These are phyloP conservation scores for Cryptops parisi DNA, from an alignment of 2,888 invertebrate genomes.

Conservation along the genomic window DNA sequence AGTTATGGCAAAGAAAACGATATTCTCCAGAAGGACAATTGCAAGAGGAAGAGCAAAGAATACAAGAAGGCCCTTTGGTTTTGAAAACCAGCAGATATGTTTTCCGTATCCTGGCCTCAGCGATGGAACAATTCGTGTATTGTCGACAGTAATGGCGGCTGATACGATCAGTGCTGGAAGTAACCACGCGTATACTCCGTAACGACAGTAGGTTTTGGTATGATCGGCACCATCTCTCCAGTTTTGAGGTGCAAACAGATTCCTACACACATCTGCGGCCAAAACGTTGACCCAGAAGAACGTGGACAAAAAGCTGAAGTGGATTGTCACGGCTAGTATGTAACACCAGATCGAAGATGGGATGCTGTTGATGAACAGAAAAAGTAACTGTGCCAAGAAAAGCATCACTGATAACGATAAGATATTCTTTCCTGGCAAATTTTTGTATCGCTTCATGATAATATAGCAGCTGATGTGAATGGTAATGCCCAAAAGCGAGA, in stretches of 20 bases:
- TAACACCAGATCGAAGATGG: slow-evolving; percentile 21
- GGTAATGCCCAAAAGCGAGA: slow-evolving; percentile 29
- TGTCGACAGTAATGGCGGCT: slow-evolving; percentile 21
- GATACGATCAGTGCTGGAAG: slow-evolving; percentile 27
- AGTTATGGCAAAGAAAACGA: slow-evolving; percentile 30
- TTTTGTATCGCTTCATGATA: slow-evolving; percentile 27
- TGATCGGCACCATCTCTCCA: neutral
- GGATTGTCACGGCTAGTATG: slow-evolving; percentile 27
- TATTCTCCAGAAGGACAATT: slow-evolving; percentile 29
- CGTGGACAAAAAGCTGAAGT: slow-evolving; percentile 33
- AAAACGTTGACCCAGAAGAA: slow-evolving; percentile 38
- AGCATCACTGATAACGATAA: slow-evolving; percentile 30
- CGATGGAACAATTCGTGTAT: slow-evolving; percentile 17
- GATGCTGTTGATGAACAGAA: slow-evolving; percentile 21
- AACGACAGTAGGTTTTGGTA: slow-evolving; percentile 19
- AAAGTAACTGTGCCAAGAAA: slow-evolving; percentile 31
- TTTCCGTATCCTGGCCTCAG: slow-evolving; percentile 16
- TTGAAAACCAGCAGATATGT: slow-evolving; percentile 33
- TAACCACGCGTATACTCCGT: slow-evolving; percentile 33
- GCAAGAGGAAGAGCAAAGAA: slow-evolving; percentile 33
- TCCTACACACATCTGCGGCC: slow-evolving; percentile 35
- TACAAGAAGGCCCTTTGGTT: slow-evolving; percentile 27
- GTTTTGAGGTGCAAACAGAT: slow-evolving; percentile 26
- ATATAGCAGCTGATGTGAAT: slow-evolving; percentile 29
- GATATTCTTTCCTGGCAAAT: slow-evolving; percentile 33